phyloP scores from a whole-genome alignment of 2,888 invertebrate species.

The Leuctra nigra region DNA sequence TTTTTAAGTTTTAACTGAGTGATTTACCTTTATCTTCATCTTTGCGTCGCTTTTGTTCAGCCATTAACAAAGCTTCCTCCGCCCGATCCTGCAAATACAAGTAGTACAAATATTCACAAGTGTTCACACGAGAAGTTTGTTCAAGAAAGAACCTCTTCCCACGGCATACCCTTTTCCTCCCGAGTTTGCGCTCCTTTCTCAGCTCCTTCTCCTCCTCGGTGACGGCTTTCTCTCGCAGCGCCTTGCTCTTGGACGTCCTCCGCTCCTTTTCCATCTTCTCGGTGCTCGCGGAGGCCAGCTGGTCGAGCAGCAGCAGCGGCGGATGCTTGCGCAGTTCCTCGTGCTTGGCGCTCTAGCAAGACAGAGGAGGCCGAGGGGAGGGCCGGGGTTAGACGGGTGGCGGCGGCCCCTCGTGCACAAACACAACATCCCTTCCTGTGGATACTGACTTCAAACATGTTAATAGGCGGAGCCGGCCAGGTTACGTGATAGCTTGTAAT shows the following conservation, averaged over 20 bases:
- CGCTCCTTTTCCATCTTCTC: slow-evolving; percentile 47
- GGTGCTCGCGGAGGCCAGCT: slow-evolving; percentile 14
- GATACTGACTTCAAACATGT: too few relatives aligned
- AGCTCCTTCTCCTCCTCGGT: slow-evolving; percentile 74
- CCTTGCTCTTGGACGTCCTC: slow-evolving; percentile 48
- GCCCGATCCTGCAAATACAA: slow-evolving; percentile 55
- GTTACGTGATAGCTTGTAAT: too few relatives aligned
- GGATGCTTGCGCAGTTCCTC: slow-evolving; percentile 38
- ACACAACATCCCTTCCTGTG: too few relatives aligned
- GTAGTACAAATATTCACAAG: neutral
- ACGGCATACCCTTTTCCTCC: slow-evolving; percentile 60
- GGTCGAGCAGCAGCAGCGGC: slow-evolving; percentile 21
- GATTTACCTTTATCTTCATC: slow-evolving; percentile 76
- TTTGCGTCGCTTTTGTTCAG: slow-evolving; percentile 71
- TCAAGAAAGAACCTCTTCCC: neutral
- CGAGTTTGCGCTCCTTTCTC: slow-evolving; percentile 73
- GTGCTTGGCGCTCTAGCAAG: slow-evolving; percentile 41
- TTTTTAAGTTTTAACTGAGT: neutral
- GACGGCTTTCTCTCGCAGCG: slow-evolving; percentile 31
- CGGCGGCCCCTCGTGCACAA: too few relatives aligned
- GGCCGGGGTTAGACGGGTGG: slow-evolving; percentile 5
- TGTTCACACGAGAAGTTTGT: neutral
- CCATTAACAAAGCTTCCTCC: slow-evolving; percentile 55
- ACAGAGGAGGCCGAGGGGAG: slow-evolving; percentile 18
- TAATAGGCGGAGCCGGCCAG: too few relatives aligned